These are phyloP conservation scores for Diplosoma virens DNA, from an alignment of 23 tunicate genomes.

Conservation along the genomic window DNA sequence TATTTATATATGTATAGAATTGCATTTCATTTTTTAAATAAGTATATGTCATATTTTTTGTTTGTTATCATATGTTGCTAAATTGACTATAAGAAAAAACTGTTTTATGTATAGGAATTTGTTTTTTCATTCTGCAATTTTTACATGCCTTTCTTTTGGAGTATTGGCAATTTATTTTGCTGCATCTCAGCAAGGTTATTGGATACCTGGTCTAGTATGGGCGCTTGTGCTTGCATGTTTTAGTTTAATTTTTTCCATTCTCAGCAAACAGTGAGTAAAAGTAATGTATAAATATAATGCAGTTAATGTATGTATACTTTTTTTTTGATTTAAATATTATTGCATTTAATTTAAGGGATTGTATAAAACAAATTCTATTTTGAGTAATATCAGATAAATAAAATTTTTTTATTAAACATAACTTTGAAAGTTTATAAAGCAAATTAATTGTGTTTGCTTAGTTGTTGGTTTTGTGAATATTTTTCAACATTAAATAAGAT, in stretches of 20 bases:
- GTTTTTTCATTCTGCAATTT: constrained; percentile 6
- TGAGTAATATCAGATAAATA: too few species aligned
- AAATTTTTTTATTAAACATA: too few species aligned
- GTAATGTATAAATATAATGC: too few species aligned
- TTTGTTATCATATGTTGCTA: background rate
- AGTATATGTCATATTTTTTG: background rate
- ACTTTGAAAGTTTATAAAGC: too few species aligned
- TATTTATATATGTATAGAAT: background rate
- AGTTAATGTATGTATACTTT: too few species aligned
- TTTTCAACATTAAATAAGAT: too few species aligned
- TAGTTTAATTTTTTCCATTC: constrained; percentile 19
- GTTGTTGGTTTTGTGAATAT: too few species aligned
- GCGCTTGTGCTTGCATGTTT: background rate
- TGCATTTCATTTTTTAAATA: background rate
- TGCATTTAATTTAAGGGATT: too few species aligned
- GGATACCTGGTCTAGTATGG: constrained; percentile 47
- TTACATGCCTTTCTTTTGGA: background rate
- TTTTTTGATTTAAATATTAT: too few species aligned
- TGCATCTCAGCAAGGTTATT: background rate
- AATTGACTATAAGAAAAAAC: too few species aligned
- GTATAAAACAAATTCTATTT: too few species aligned
- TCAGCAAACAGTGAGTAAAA: constrained; percentile 3
- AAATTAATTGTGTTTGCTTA: too few species aligned
- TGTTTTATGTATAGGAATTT: constrained; percentile 23
- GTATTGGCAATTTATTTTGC: constrained; percentile 37